Conservation (phyloP, 2,888 invertebrate species). For the Leucophenga montana region DNA sequence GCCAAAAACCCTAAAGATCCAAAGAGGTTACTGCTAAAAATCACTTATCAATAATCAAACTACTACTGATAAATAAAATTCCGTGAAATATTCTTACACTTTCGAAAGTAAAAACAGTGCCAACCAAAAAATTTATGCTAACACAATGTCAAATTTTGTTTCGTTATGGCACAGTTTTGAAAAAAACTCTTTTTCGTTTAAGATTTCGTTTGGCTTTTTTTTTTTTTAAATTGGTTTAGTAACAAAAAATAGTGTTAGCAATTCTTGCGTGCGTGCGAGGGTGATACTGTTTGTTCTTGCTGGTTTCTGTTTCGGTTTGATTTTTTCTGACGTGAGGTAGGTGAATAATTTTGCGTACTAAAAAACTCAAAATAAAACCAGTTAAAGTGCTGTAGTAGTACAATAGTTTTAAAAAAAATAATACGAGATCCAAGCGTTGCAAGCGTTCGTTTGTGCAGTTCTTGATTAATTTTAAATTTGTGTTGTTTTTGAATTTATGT, state of each 20-base stretch:
- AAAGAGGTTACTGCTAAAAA: background rate
- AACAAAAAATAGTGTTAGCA: conserved; percentile 24
- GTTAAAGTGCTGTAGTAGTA: conserved; percentile 2
- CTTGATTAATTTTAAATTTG: no score
- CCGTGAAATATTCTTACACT: conserved; percentile 65
- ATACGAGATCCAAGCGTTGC: conserved; percentile 51
- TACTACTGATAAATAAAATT: conserved; percentile 43
- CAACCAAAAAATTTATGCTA: conserved; percentile 43
- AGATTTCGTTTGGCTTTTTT: conserved; percentile 39
- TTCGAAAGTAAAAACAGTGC: conserved; percentile 69
- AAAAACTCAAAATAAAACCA: conserved; percentile 1
- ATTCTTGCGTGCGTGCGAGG: conserved; percentile 25
- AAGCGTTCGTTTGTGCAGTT: conserved; percentile 14
- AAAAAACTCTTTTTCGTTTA: conserved; percentile 32
- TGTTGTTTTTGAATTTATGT: no score
- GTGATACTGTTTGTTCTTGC: conserved; percentile 7
- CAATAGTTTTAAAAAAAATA: conserved; percentile 5
- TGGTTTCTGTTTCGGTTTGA: conserved; percentile 16
- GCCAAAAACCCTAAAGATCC: no score
- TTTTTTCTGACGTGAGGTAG: conserved; percentile 27
- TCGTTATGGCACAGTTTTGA: conserved; percentile 21
- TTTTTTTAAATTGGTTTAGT: conserved; percentile 28
- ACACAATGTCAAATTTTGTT: conserved; percentile 39
- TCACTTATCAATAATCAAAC: background rate
- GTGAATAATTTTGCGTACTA: conserved; percentile 30